Evolutionary conservation across 2,797 vertebrate genomes (phyloP), one percentile per base, ranked within the genome.

Genomic region (Tauraco hartlaubi): DNA sequence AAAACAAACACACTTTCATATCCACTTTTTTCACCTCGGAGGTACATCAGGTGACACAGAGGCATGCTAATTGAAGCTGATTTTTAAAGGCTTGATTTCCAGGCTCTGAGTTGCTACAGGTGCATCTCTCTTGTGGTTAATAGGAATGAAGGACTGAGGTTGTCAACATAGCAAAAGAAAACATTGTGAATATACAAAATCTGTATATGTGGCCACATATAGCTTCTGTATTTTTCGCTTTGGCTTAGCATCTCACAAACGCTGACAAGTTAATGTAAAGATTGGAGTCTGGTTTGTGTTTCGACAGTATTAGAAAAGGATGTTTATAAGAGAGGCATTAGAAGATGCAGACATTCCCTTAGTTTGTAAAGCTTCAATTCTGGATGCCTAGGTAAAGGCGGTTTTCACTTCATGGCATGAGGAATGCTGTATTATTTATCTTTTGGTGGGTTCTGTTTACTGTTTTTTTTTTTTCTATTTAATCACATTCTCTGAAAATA

Each of bases 1-100:
- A 93, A 98, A 97, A 97, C 96, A 97, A 97, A 96, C 92, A 95
- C 63, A 62, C 93, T 96, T 97, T 96, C 95, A 91, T 95, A 95
- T 96, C 91, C 93, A 81, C 85, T 97, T 96, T 90, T 97, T 95
- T 92, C 15, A 0, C 94, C 95, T 90, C 90, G 21, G 56, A 92
- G 85, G 88, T 96, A 78, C 95, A 59, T 93, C 95, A 87, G 96
- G 97, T 96, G 94, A 90, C 79, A 51, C 0, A 2, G 64, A 96
- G 87, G 78, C 75, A 83, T 5, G 48, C 92, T 93, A 95, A 97
- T 89, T 96, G 93, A 96, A 93, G 94, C 64, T 95, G 96, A 90
- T 90, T 94, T 96, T 94, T 78, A 85, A 71, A 95, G 80, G 64
- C 61, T 93, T 88, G 66, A 68, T 94, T 97, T 96, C 82, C 90